Conservation (phyloP, 1,140 invertebrate genomes). For the Ctenoplectra terminalis region DNA sequence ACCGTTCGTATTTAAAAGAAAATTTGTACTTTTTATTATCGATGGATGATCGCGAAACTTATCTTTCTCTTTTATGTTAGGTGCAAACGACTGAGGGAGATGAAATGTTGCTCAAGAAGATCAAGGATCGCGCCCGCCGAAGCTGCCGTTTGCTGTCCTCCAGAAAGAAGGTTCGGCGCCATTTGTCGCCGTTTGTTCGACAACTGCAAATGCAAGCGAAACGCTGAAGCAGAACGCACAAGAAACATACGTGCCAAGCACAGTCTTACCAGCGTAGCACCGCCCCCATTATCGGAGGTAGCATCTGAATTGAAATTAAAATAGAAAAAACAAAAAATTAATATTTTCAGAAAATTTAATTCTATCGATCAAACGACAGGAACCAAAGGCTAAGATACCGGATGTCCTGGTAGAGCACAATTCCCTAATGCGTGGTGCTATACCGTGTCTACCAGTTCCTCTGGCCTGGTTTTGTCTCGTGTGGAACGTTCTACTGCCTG, state of each 20-base stretch:
- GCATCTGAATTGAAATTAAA: not conserved
- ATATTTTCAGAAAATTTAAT: no score
- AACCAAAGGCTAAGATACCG: constrained; percentile 91
- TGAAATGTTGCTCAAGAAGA: constrained; percentile 70
- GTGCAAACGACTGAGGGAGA: constrained; percentile 68
- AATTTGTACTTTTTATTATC: not conserved
- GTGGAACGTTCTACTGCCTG: constrained; percentile 93
- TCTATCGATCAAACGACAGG: constrained; percentile 80
- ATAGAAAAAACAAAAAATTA: not conserved
- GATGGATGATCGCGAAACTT: not conserved
- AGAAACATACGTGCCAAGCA: constrained; percentile 80
- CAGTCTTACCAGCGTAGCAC: constrained; percentile 80
- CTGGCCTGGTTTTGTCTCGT: constrained; percentile 93
- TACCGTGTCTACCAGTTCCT: constrained; percentile 92
- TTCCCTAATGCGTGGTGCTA: constrained; percentile 93
- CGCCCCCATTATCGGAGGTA: constrained; percentile 80
- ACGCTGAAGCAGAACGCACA: constrained; percentile 67
- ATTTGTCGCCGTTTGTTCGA: constrained; percentile 73
- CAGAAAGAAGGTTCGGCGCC: constrained; percentile 74
- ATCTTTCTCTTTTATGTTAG: constrained; percentile 53
- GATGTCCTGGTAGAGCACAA: constrained; percentile 90
- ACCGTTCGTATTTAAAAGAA: no score
- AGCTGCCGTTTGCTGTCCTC: constrained; percentile 70
- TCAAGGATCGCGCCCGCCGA: constrained; percentile 76
- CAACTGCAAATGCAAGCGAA: constrained; percentile 68